Base-by-base conservation (phyloP, 1,140 invertebrate genomes). In the Ruditapes philippinarum region DNA sequence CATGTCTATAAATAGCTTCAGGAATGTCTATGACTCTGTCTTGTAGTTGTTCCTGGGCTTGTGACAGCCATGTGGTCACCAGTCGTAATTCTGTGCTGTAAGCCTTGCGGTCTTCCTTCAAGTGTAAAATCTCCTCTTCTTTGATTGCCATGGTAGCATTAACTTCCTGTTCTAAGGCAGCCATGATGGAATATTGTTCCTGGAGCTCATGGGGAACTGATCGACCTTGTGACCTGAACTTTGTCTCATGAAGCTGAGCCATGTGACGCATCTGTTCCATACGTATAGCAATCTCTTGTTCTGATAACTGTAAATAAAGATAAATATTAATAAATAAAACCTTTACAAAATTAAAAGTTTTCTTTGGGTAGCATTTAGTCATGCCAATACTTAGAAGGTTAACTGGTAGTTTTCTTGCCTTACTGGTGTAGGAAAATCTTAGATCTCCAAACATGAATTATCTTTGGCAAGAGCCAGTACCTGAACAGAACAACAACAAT, bases 51-150 rank as follows among this genome's bases (percentile, higher is more conserved):
- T 89, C 74, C 49, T 93, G 91, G n/a, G 93, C 91, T 57, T 92
- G 73, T 14, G 88, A 88, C 28, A 95, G 85, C 94, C 94, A 95
- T 14, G 76, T 79, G 0, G 89, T 87, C 17, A 94, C 92, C 28
- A 84, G 42, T 12, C 90, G 85, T 51, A 95, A 79, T 33, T 89
- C 74, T 40, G 87, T 70, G 4, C 62, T 88, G 70, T 92, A 94
- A 51, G 92, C 85, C 40, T 92, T 79, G 28, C 93, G 82, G 45
- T 94, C 93, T 42, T 87, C 88, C 42, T 92, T 86, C n/a, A 95
- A 82, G 65, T 92, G 90, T 0, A 92, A 81, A 68, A 95, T 73
- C 83, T 93, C 91, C 65, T 94, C 90, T 42, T 93, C 91, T 62
- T 93, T 94, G 68, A 87, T 79, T 60, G 91, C 87, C 91, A 95